Base-by-base conservation (phyloP, 2,888 invertebrate species). In the Tetranychus piercei region DNA sequence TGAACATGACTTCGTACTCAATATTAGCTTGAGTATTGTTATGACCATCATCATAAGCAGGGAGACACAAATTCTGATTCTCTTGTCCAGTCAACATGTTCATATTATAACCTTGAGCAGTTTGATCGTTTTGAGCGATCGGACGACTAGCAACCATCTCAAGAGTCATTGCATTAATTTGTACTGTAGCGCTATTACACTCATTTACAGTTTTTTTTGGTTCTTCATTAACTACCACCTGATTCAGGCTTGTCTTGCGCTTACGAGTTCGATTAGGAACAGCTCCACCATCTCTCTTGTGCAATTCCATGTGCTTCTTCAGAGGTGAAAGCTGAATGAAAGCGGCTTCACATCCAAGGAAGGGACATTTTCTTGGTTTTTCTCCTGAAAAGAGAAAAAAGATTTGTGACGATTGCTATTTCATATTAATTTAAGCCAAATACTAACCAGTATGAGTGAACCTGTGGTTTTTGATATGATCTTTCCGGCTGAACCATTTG, bases 221-320 rank as follows among this genome's bases (percentile, higher is more conserved):
- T 0, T 55, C 55, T 55, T 55, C 69, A 69, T 69, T 69, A n/a
- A 15, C 15, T 55, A 9, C 55, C 9, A 7, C 15, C 34, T 34
- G 34, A 5, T 55, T 55, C 15, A 7, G 15, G 11, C 20, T n/a
- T 18, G 23, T 23, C 4, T 69, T 69, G 1, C 69, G 69, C n/a
- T 69, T 69, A 22, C 69, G 69, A 11, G 69, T 69, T 23, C 69
- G 69, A 69, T 69, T 69, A 69, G 69, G 69, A 69, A 69, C 69
- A 11, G 20, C 9, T 18, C 69, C 69, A 69, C n/a, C n/a, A n/a
- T 69, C 69, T 18, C 69, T 9, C n/a, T 69, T 69, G n/a, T 69
- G 69, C 9, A 69, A n/a, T n/a, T 69, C 69, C 69, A 69, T 69
- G n/a, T 69, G 69, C 23, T 69, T 69, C n/a, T 69, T 69, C 6